Conservation (phyloP, 2,113 vertebrate species). For the Carollia perspicillata region DNA sequence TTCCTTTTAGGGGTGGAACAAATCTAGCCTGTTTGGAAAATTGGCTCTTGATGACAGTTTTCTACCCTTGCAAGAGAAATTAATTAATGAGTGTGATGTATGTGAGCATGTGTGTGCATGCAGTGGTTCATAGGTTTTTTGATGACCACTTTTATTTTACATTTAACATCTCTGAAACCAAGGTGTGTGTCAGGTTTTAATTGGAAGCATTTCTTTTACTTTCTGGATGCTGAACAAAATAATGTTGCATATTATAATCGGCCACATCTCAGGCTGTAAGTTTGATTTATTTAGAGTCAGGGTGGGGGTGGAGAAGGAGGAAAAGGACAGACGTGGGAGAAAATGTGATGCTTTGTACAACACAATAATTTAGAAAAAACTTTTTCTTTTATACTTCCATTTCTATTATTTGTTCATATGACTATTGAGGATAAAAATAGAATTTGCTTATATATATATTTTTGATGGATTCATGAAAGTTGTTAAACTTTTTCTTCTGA, state of each 20-base stretch:
- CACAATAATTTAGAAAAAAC: background rate
- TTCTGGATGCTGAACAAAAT: conserved; percentile 23
- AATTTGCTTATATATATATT: background rate
- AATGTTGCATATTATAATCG: background rate
- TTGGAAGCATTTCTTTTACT: background rate
- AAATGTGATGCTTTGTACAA: background rate
- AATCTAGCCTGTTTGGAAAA: conserved; percentile 44
- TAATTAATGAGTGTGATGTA: background rate
- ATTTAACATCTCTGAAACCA: conserved; percentile 37
- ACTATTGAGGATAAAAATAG: background rate
- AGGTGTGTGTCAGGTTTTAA: conserved; percentile 22
- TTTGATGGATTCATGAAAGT: background rate
- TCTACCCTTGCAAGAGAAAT: conserved; percentile 15
- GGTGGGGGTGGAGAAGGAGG: background rate
- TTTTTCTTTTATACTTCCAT: background rate
- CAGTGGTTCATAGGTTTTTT: conserved; percentile 3
- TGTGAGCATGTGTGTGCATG: background rate
- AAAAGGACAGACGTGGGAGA: background rate
- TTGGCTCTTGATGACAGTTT: conserved; percentile 26
- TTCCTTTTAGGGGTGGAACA: conserved; percentile 17
- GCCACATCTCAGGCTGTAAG: background rate
- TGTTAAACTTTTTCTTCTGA: background rate
- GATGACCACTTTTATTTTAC: background rate
- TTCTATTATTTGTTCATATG: background rate
- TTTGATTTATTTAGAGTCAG: conserved; percentile 20